A percentile compares a stretch with the other conserved stretches of the same genome.
These are phyloP conservation scores for Drosophila littoralis DNA, from an alignment of 1,140 invertebrate genomes.

Conservation along the genomic window DNA sequence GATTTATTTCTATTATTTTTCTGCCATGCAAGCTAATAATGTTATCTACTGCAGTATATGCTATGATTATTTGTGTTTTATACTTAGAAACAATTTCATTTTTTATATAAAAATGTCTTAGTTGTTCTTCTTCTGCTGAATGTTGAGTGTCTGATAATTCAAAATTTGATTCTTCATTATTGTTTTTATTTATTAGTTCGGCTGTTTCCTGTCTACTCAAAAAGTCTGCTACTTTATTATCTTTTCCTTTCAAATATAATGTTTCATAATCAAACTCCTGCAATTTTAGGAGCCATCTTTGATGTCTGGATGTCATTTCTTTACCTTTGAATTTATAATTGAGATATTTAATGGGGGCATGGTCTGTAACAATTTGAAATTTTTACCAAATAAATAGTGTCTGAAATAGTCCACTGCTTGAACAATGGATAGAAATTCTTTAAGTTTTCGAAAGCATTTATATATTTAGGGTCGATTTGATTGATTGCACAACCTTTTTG, in stretches of 20 bases:
- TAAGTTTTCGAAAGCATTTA: neutral
- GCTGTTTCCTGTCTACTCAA: constrained; percentile 7
- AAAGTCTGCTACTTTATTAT: constrained; percentile 8
- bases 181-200: neutral
- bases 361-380: too few species aligned
- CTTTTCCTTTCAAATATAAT: neutral
- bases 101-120: too few species aligned
- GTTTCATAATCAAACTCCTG: neutral
- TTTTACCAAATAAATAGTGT: neutral
- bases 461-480: neutral
- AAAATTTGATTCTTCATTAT: neutral
- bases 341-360: neutral
- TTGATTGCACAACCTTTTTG: neutral
- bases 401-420: neutral
- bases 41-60: too few species aligned
- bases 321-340: neutral
- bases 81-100: too few species aligned
- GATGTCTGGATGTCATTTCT: neutral
- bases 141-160: neutral
- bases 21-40: too few species aligned
- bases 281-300: constrained; percentile 2
- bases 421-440: too few species aligned
- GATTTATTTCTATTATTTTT: too few species aligned
- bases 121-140: too few species aligned
- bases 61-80: too few species aligned